Evolutionary conservation across 2,113 vertebrate species (phyloP).

Genomic region (Spea multiplicata): DNA sequence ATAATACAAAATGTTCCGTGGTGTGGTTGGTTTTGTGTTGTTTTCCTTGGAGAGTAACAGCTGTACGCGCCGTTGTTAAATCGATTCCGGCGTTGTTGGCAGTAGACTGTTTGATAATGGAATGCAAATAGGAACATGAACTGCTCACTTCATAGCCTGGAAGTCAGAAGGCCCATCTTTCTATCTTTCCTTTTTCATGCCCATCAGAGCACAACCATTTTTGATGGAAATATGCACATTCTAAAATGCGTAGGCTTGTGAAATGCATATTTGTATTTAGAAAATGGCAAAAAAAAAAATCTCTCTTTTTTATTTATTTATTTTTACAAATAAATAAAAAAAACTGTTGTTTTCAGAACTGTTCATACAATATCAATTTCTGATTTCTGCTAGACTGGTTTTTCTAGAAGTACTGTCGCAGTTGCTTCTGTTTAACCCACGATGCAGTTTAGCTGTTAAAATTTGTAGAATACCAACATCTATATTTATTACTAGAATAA

Average conservation of each 20-base stretch:
- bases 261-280: not conserved
- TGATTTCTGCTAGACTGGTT: no score
- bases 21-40: not conserved
- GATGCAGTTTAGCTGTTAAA: no score
- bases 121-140: conserved; percentile 21
- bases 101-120: not conserved
- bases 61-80: not conserved
- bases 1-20: not conserved
- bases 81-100: conserved; percentile 1
- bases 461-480: no score
- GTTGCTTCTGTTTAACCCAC: no score
- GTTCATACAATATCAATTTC: no score
- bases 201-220: conserved; percentile 29
- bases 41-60: not conserved
- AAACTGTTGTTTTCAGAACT: no score
- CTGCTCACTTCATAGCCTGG: conserved; percentile 15
- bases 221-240: conserved; percentile 6
- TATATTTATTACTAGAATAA: no score
- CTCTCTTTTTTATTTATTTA: no score
- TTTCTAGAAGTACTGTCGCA: no score
- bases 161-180: not conserved
- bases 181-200: conserved; percentile 21
- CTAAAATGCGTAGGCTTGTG: not conserved
- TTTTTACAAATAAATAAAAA: no score
- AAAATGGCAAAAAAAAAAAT: not conserved